phyloP scores from a whole-genome alignment of 2,888 invertebrate species.

The Aspidiotus rigidus region DNA sequence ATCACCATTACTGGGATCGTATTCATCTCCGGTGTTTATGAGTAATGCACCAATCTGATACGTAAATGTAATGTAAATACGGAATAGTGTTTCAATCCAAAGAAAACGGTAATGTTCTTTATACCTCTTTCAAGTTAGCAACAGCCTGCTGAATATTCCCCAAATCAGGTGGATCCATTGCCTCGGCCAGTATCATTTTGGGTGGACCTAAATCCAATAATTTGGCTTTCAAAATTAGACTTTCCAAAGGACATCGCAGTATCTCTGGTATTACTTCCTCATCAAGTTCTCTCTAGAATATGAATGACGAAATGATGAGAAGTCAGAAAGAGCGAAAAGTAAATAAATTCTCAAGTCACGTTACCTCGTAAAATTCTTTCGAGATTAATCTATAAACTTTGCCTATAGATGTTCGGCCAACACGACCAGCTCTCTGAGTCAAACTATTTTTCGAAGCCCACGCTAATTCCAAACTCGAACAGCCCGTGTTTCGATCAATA shows the following conservation, averaged over 20 bases:
- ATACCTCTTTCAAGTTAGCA: conserved; percentile 70
- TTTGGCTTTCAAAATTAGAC: conserved; percentile 70
- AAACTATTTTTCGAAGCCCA: conserved; percentile 90
- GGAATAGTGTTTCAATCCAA: neutral
- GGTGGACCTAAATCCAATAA: conserved; percentile 69
- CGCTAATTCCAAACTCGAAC: conserved; percentile 61
- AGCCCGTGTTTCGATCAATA: conserved; percentile 67
- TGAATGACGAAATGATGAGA: too few relatives aligned
- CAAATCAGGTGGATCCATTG: conserved; percentile 78
- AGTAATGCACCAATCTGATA: conserved; percentile 68
- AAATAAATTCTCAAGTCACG: too few relatives aligned
- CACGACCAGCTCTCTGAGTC: conserved; percentile 79
- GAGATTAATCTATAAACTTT: conserved; percentile 74
- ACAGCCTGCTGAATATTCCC: conserved; percentile 71
- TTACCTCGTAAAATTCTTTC: conserved; percentile 55
- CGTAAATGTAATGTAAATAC: neutral
- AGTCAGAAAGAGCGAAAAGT: too few relatives aligned
- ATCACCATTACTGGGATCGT: conserved; percentile 65
- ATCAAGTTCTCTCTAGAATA: conserved; percentile 6
- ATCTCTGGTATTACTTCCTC: conserved; percentile 50
- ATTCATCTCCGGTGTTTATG: conserved; percentile 44
- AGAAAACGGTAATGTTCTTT: conserved; percentile 28
- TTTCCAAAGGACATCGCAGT: conserved; percentile 68
- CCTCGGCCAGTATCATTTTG: conserved; percentile 69
- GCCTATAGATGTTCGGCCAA: conserved; percentile 77